Evolutionary conservation across 2,797 vertebrate species (phyloP).

Genomic region (Phalloptychus januarius): DNA sequence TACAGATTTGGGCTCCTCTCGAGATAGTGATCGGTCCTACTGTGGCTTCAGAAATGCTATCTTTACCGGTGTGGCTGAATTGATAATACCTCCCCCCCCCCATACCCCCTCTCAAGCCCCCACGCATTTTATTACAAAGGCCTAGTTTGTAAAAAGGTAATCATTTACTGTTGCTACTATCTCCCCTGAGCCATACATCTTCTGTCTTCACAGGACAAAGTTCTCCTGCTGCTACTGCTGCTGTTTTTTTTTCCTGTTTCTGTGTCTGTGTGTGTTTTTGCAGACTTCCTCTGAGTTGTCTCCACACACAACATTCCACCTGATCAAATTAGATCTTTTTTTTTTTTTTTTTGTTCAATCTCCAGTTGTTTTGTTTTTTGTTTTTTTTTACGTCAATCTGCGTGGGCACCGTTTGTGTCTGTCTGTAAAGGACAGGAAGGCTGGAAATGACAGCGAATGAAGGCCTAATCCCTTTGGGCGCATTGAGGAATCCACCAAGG

Average conservation of each 20-base stretch:
- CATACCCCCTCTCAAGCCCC: constrained; percentile 51
- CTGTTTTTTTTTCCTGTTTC: constrained; percentile 40
- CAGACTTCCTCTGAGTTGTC: constrained; percentile 50
- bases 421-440: constrained; percentile 34
- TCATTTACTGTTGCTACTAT: constrained; percentile 91
- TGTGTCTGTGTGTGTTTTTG: constrained; percentile 51
- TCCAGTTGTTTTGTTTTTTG: constrained; percentile 13
- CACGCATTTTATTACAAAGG: constrained; percentile 93
- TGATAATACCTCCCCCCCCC: constrained; percentile 85
- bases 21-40: constrained; percentile 78
- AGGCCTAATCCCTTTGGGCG: constrained; percentile 76
- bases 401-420: constrained; percentile 16
- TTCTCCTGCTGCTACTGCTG: constrained; percentile 85
- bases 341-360: constrained; percentile 26
- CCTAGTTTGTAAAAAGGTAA: constrained; percentile 93
- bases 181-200: constrained; percentile 92
- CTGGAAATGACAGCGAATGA: constrained; percentile 76
- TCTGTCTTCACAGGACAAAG: constrained; percentile 91
- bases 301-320: constrained; percentile 35
- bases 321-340: constrained; percentile 31
- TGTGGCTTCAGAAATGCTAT: constrained; percentile 83
- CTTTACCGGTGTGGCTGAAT: constrained; percentile 92
- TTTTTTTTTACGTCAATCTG: constrained; percentile 30
- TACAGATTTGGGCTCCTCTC: background rate
- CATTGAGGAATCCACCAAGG: constrained; percentile 69